Percentiles rank a stretch among this genome's conserved stretches.
Evolutionary conservation across 2,797 vertebrate genomes (phyloP).

Genomic region (Rhabdomys pumilio): DNA sequence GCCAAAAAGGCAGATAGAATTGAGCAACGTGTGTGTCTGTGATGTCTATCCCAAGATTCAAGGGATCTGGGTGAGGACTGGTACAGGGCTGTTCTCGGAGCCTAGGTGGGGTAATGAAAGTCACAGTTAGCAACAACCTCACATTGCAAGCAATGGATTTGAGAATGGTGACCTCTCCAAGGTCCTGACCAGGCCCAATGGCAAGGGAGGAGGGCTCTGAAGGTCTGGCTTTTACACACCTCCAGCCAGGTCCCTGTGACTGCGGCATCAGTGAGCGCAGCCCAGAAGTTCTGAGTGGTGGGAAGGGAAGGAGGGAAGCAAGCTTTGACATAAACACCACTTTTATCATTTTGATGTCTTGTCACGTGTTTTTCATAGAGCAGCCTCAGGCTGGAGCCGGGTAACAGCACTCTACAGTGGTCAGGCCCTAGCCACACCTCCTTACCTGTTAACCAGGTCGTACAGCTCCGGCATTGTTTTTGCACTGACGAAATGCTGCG

Average conservation of each 20-base stretch:
- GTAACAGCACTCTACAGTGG: not conserved
- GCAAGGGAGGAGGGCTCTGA: not conserved
- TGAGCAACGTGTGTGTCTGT: not conserved
- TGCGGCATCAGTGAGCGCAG: not conserved
- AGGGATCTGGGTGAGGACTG: not conserved
- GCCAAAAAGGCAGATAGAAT: not conserved
- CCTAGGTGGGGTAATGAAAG: not conserved
- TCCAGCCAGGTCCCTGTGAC: not conserved
- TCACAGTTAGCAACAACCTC: not conserved
- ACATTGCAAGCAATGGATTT: not conserved
- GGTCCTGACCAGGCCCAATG: not conserved
- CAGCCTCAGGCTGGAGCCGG: too few relatives aligned
- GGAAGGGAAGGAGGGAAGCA: not conserved
- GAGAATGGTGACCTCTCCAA: not conserved
- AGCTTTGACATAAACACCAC: not conserved
- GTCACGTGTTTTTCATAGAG: not conserved
- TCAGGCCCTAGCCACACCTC: not conserved
- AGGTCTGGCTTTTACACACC: not conserved
- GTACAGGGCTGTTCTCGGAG: too few relatives aligned
- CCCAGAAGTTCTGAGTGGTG: not conserved
- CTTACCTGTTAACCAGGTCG: conserved; percentile 93
- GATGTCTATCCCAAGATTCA: not conserved
- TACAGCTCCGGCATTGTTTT: conserved; percentile 96
- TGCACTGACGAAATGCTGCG: conserved; percentile 92
- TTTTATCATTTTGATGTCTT: conserved; percentile 11